Percentiles rank a stretch among this genome's conserved stretches.
Conservation (phyloP, 2,888 invertebrate genomes). For the Ichneumoninae sp. region DNA sequence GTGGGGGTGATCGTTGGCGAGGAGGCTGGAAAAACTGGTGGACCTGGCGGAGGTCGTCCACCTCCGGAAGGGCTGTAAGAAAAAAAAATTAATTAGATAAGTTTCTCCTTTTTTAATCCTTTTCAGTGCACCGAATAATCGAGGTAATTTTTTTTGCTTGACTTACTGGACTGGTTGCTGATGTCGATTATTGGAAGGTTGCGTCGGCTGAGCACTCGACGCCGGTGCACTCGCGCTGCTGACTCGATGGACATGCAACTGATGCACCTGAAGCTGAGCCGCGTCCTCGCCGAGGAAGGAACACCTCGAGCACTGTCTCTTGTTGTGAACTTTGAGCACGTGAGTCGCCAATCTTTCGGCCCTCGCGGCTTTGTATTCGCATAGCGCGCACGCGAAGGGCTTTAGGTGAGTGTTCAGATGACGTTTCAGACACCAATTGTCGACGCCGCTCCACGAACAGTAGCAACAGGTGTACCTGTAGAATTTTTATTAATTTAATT, state of each 20-base stretch:
- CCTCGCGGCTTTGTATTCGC: conserved; percentile 97
- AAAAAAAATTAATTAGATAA: no score
- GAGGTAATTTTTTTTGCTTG: not conserved
- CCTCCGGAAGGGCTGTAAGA: conserved; percentile 78
- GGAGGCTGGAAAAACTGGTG: conserved; percentile 82
- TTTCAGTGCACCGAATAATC: not conserved
- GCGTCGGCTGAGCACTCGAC: conserved; percentile 65
- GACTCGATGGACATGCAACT: conserved; percentile 84
- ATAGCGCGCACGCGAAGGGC: conserved; percentile 95
- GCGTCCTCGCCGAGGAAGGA: conserved; percentile 94
- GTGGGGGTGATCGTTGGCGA: conserved; percentile 86
- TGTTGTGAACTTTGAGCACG: conserved; percentile 96
- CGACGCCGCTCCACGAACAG: conserved; percentile 96
- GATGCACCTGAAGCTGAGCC: conserved; percentile 91
- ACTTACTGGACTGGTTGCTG: conserved; percentile 66
- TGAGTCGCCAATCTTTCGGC: conserved; percentile 96
- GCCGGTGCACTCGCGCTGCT: conserved; percentile 76
- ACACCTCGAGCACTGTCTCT: conserved; percentile 95
- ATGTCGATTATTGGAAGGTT: conserved; percentile 63
- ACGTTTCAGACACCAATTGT: conserved; percentile 96
- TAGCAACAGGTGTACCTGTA: conserved; percentile 92
- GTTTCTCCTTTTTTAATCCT: not conserved
- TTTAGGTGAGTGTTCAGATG: conserved; percentile 97
- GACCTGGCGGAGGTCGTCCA: conserved; percentile 82
- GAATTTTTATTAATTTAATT: not conserved